phyloP scores from a whole-genome alignment of 2,797 vertebrate species.

The Cyclura pinguis region DNA sequence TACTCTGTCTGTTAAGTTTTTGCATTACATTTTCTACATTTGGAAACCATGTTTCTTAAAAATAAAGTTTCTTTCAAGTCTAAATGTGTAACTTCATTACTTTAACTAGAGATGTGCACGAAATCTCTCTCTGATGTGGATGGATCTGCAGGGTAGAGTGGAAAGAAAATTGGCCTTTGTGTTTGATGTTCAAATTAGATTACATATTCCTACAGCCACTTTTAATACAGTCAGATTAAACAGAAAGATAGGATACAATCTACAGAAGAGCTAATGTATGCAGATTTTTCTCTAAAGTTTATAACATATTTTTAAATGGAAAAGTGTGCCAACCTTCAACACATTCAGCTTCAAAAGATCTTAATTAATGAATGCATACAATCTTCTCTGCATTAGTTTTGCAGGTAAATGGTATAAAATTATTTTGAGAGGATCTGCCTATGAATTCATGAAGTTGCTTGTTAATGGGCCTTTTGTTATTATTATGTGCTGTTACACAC shows the following conservation, averaged over 20 bases:
- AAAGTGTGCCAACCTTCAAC: conserved; percentile 70
- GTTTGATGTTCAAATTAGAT: conserved; percentile 76
- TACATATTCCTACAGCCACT: conserved; percentile 68
- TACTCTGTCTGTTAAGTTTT: conserved; percentile 17
- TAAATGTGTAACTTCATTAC: conserved; percentile 48
- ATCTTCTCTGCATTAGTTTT: conserved; percentile 13
- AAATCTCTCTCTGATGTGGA: conserved; percentile 51
- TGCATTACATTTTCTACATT: conserved; percentile 27
- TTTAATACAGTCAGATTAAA: conserved; percentile 73
- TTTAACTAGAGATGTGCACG: conserved; percentile 50
- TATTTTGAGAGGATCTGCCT: background rate
- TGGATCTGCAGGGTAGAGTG: conserved; percentile 56
- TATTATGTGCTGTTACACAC: background rate
- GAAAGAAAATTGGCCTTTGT: conserved; percentile 66
- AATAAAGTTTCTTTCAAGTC: conserved; percentile 7
- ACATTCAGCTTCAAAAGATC: conserved; percentile 73
- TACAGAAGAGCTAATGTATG: conserved; percentile 74
- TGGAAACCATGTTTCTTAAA: conserved; percentile 28
- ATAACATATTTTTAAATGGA: conserved; percentile 70
- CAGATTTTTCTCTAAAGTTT: conserved; percentile 69
- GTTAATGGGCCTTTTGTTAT: background rate
- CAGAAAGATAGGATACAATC: conserved; percentile 69
- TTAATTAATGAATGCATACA: conserved; percentile 42
- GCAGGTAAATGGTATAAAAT: background rate
- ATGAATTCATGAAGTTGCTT: background rate